Evolutionary conservation across 1,140 invertebrate genomes (phyloP), one percentile per base, ranked within the genome.

Genomic region (Pissodes strobi): DNA sequence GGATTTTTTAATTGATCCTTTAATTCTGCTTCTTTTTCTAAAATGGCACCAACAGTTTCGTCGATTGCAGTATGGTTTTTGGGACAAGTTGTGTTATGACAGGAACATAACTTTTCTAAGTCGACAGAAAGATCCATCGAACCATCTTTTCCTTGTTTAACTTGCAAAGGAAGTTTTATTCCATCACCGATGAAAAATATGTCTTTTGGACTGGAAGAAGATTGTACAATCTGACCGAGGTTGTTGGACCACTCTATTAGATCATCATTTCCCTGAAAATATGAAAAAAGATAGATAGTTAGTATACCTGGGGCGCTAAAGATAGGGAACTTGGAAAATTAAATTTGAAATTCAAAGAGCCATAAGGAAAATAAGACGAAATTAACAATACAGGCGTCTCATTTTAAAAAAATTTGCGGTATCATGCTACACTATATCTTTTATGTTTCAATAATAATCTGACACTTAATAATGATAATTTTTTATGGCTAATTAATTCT

Each of bases 91-190:
- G 57, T 62, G 34, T 74, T 69, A 25, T 70, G 61, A 37, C 72
- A 74, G 2, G 69, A 68, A 37, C 72, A 74, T 1, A 72, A 38
- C 48, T 68, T 69, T 6, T 70, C 64, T 12, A 66, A 41, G 34
- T 74, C 71, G 1, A 74, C 67, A 12, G 64, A 49, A n/a, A 74
- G 37, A 22, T 69, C 51, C 30, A 72, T 23, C 0, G 65, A n/a
- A 2, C 69, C 71, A 45, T 74, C 39, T 25, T 38, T 21, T 46
- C 52, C 41, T 41, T 65, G 60, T 6, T 30, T 15, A 23, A 74
- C 56, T 49, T 69, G 55, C 25, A 74, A 55, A 2, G 72, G 72
- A 6, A 74, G 45, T 43, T 72, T 71, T 6, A 74, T 69, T 19
- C 70, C 67, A 45, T 66, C 69, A 9, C 69, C 72, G 4, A 67